These are phyloP conservation scores for Tholera decimalis DNA, from an alignment of 2,888 invertebrate species.

Conservation along the genomic window DNA sequence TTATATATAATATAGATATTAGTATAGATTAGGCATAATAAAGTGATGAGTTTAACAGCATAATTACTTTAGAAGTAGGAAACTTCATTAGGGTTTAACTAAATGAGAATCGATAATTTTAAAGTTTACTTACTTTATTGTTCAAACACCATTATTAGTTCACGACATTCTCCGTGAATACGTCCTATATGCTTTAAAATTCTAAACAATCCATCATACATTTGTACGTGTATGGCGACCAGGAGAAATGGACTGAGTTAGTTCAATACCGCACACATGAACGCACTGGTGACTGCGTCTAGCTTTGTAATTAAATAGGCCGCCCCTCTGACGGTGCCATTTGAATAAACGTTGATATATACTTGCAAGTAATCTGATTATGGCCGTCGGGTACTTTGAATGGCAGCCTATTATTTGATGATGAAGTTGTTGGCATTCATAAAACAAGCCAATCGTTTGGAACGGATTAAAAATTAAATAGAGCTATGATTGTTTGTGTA, in stretches of 20 bases:
- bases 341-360: constrained; percentile 47
- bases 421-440: constrained; percentile 2
- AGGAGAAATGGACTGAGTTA: constrained; percentile 68
- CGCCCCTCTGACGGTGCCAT: constrained; percentile 52
- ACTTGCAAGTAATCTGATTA: constrained; percentile 55
- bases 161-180: constrained; percentile 1
- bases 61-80: no score
- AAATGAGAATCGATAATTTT: no score
- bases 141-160: no score
- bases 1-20: no score
- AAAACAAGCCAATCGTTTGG: constrained; percentile 10
- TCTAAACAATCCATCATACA: constrained; percentile 46
- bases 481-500: background rate
- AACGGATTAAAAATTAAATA: background rate
- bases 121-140: no score
- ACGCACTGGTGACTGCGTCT: constrained; percentile 70
- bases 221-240: constrained; percentile 43
- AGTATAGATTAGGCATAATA: no score
- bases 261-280: constrained; percentile 75
- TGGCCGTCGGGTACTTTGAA: constrained; percentile 1
- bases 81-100: no score
- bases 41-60: no score
- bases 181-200: background rate
- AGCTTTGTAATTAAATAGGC: constrained; percentile 77
- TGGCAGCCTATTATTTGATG: constrained; percentile 6